A percentile compares a stretch with the other conserved stretches of the same genome.
phyloP scores from a whole-genome alignment of 2,797 vertebrate genomes.

The Echiichthys vipera region DNA sequence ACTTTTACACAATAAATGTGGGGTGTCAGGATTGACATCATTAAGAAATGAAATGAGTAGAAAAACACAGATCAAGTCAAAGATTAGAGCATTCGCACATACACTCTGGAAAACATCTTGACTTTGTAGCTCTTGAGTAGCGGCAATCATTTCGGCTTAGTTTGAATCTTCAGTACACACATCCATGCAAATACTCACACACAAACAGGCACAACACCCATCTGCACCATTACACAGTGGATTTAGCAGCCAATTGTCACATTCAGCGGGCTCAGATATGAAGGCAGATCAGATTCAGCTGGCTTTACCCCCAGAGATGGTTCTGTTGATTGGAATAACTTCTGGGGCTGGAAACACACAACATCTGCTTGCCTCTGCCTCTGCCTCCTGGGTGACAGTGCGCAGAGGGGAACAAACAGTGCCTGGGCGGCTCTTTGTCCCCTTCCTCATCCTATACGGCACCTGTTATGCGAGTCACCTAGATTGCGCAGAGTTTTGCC shows the following conservation, averaged over 20 bases:
- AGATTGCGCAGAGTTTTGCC: constrained; percentile 21
- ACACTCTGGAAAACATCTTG: constrained; percentile 18
- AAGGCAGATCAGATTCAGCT: constrained; percentile 65
- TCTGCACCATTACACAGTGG: constrained; percentile 70
- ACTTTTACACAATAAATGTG: constrained; percentile 30
- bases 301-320: constrained; percentile 63
- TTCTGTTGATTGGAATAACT: constrained; percentile 73
- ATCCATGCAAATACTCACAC: constrained; percentile 24
- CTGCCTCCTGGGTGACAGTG: constrained; percentile 56
- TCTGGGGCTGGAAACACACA: constrained; percentile 63
- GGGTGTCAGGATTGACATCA: constrained; percentile 47
- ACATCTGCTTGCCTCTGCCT: constrained; percentile 64
- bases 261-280: constrained; percentile 51
- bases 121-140: constrained; percentile 18
- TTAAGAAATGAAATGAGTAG: constrained; percentile 60
- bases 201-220: constrained; percentile 33
- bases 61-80: constrained; percentile 50
- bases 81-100: constrained; percentile 31
- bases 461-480: constrained; percentile 47
- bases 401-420: constrained; percentile 55
- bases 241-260: constrained; percentile 69
- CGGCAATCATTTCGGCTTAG: constrained; percentile 14
- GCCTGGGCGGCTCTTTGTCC: constrained; percentile 26
- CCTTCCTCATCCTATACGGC: constrained; percentile 36
- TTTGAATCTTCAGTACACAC: constrained; percentile 35